These are phyloP conservation scores for Leptinotarsa defecta DNA, from an alignment of 1,140 invertebrate species.

Conservation along the genomic window DNA sequence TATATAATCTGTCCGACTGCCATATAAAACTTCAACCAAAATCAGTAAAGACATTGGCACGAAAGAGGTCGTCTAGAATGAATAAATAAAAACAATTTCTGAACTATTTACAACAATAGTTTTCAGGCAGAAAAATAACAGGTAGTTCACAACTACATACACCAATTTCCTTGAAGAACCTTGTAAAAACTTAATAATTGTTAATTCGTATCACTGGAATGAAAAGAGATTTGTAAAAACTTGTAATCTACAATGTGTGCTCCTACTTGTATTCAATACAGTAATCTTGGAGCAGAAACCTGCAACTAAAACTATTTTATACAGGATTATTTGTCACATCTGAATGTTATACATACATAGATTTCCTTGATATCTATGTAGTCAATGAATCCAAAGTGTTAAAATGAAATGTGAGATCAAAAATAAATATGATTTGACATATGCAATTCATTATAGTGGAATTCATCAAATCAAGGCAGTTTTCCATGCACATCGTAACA, in stretches of 20 bases:
- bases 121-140: slow-evolving; percentile 7
- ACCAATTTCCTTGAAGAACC: background rate
- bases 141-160: slow-evolving; percentile 19
- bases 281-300: slow-evolving; percentile 30
- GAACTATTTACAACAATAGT: slow-evolving; percentile 47
- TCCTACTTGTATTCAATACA: slow-evolving; percentile 38
- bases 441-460: too few relatives aligned
- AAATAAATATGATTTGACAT: too few relatives aligned
- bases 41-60: slow-evolving; percentile 21
- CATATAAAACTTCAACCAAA: background rate
- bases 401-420: too few relatives aligned
- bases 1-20: background rate
- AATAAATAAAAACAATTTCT: slow-evolving; percentile 37
- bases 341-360: background rate
- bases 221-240: slow-evolving; percentile 31
- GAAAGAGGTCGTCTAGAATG: slow-evolving; percentile 27
- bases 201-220: slow-evolving; percentile 25
- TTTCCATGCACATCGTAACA: too few relatives aligned
- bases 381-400: too few relatives aligned
- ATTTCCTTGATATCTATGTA: too few relatives aligned
- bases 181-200: background rate
- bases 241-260: slow-evolving; percentile 25
- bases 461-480: too few relatives aligned
- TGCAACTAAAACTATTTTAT: slow-evolving; percentile 29
- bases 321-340: slow-evolving; percentile 1